phyloP scores from a whole-genome alignment of 2,113 vertebrate species.

The Notothenia rossii region DNA sequence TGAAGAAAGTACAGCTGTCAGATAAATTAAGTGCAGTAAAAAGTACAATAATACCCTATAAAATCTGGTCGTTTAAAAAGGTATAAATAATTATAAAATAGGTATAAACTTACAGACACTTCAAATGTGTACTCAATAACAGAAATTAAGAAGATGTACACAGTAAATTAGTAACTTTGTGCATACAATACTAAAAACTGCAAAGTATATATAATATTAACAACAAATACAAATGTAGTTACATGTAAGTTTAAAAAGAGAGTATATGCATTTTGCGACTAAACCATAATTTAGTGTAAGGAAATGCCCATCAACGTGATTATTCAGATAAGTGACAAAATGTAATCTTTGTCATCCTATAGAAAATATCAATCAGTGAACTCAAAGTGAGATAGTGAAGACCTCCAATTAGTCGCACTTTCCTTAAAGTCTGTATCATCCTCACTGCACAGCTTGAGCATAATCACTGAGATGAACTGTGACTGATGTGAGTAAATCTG shows the following conservation, averaged over 20 bases:
- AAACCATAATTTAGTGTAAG: not conserved
- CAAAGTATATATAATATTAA: not conserved
- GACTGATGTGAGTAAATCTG: conserved; percentile 77
- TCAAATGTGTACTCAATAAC: not conserved
- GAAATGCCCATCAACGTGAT: not conserved
- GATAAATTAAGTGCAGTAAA: not conserved
- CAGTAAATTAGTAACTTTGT: not conserved
- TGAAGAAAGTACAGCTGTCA: not conserved
- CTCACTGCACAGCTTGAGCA: conserved; percentile 72
- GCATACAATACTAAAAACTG: not conserved
- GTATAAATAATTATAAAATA: not conserved
- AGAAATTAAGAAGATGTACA: not conserved
- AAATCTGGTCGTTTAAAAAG: not conserved
- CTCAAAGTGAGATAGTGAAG: conserved; percentile 45
- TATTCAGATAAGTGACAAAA: conserved; percentile 3
- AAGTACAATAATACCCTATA: not conserved
- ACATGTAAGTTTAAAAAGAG: not conserved
- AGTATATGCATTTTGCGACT: not conserved
- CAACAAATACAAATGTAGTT: not conserved
- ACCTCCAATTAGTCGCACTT: conserved; percentile 62
- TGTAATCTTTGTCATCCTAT: not conserved
- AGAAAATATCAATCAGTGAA: conserved; percentile 31
- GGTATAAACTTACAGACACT: too few species aligned
- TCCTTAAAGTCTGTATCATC: conserved; percentile 70
- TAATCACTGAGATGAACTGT: conserved; percentile 78